Evolutionary conservation across 2,888 invertebrate species (phyloP).

Genomic region (Sinelater perroti): DNA sequence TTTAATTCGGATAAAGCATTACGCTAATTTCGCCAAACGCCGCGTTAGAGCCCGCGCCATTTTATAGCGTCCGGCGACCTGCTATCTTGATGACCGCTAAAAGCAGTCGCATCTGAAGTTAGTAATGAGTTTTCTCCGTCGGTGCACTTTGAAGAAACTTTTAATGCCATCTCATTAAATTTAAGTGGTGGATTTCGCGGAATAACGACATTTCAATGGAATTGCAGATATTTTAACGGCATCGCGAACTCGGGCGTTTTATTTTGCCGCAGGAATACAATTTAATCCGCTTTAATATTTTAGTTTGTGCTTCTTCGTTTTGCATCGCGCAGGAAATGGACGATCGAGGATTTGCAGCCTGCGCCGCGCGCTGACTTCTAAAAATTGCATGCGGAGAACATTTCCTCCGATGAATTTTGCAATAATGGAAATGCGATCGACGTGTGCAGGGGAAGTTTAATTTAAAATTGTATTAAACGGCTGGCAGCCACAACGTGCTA

Average conservation of each 20-base stretch:
- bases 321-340: not conserved
- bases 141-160: slow-evolving; percentile 31
- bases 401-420: not conserved
- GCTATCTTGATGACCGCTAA: slow-evolving; percentile 17
- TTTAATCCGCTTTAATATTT: slow-evolving; percentile 15
- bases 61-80: not conserved
- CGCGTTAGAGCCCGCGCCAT: too few relatives aligned
- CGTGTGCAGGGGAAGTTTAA: not conserved
- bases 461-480: not conserved
- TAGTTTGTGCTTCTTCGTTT: slow-evolving; percentile 4
- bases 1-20: too few relatives aligned
- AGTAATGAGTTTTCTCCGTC: slow-evolving; percentile 30
- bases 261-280: slow-evolving; percentile 15
- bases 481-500: not conserved
- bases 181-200: slow-evolving; percentile 29
- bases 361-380: slow-evolving; percentile 2
- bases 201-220: slow-evolving; percentile 30
- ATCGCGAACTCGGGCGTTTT: slow-evolving; percentile 13
- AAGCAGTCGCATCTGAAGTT: slow-evolving; percentile 21
- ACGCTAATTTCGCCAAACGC: too few relatives aligned
- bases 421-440: slow-evolving; percentile 1
- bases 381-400: slow-evolving; percentile 5
- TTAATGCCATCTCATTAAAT: slow-evolving; percentile 32
- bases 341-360: not conserved
- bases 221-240: slow-evolving; percentile 20